Conservation (phyloP, 2,797 vertebrate species). For the Chelon auratus region DNA sequence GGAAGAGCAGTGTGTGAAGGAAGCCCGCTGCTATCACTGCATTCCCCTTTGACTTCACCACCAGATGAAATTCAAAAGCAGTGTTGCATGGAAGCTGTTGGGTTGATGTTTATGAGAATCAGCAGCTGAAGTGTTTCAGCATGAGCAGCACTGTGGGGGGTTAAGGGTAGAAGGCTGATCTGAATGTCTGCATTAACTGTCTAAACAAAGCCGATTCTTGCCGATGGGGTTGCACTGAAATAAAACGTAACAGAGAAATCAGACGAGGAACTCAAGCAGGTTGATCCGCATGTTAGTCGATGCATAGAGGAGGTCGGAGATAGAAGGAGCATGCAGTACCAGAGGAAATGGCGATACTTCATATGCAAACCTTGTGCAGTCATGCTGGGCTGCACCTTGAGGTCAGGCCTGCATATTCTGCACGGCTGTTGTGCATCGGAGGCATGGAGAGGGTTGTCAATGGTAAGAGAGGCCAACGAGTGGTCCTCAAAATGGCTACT, state of each 20-base stretch:
- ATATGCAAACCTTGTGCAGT: slow-evolving; percentile 41
- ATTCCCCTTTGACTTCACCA: neutral
- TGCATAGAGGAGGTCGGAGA: slow-evolving; percentile 31
- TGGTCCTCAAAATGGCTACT: slow-evolving; percentile 35
- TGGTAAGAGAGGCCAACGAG: slow-evolving; percentile 13
- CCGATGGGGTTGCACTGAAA: neutral
- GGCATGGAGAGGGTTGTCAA: neutral
- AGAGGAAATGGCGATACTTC: slow-evolving; percentile 19
- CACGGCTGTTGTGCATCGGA: slow-evolving; percentile 34
- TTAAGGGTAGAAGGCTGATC: slow-evolving; percentile 2
- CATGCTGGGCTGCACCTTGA: slow-evolving; percentile 29
- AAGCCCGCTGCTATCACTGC: slow-evolving; percentile 16
- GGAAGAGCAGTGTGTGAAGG: slow-evolving; percentile 15
- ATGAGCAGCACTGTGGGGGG: slow-evolving; percentile 11
- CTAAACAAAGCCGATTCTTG: neutral
- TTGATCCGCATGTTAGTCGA: slow-evolving; percentile 14
- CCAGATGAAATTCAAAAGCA: slow-evolving; percentile 5
- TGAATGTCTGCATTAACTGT: neutral
- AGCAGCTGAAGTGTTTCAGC: slow-evolving; percentile 10
- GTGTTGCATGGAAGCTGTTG: slow-evolving; percentile 3
- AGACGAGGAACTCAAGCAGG: neutral
- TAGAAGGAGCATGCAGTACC: slow-evolving; percentile 1
- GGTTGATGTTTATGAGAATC: slow-evolving; percentile 1
- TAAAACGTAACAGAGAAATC: slow-evolving; percentile 4
- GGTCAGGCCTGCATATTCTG: slow-evolving; percentile 34